These are phyloP conservation scores for Pristis pectinata DNA, from an alignment of 2,797 vertebrate species.

Conservation along the genomic window DNA sequence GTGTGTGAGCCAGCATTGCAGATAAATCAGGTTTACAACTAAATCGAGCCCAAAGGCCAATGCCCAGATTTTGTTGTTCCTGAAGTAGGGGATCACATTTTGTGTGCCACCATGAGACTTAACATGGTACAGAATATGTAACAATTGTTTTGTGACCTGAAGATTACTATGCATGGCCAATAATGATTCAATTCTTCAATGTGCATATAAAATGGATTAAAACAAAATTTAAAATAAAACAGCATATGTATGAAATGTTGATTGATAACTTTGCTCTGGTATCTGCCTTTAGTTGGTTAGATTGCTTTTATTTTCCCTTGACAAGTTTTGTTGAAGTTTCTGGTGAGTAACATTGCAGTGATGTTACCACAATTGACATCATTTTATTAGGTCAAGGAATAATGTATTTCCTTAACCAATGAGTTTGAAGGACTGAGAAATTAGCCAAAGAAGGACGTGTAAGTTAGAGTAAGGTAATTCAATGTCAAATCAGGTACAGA, in stretches of 20 bases:
- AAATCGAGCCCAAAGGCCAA: constrained; percentile 22
- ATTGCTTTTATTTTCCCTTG: no score
- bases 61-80: constrained; percentile 6
- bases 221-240: neutral
- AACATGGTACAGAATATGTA: neutral
- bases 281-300: neutral
- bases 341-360: neutral
- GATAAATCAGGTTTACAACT: constrained; percentile 31
- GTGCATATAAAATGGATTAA: neutral
- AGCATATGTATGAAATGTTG: neutral
- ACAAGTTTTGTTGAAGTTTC: neutral
- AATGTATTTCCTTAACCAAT: neutral
- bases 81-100: neutral
- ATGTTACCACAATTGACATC: no score
- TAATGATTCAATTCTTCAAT: neutral
- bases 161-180: neutral
- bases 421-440: neutral
- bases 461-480: neutral
- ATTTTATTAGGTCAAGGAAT: no score
- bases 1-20: neutral
- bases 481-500: neutral
- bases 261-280: neutral
- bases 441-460: neutral
- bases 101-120: neutral
- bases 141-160: neutral